phyloP scores from a whole-genome alignment of 2,888 invertebrate genomes.

The Halictus ligatus region DNA sequence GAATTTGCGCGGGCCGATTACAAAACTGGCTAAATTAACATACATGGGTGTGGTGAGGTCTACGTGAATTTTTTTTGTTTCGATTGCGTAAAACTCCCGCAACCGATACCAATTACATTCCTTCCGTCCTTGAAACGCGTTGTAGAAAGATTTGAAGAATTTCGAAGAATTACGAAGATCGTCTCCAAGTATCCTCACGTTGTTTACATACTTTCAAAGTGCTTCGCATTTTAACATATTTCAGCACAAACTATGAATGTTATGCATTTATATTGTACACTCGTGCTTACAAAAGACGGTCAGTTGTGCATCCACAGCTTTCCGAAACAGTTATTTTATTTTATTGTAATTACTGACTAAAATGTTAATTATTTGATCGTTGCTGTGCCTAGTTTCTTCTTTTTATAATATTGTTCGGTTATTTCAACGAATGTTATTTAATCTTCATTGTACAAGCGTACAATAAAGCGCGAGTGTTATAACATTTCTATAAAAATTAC shows the following conservation, averaged over 20 bases:
- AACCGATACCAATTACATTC: not conserved
- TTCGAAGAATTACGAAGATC: not conserved
- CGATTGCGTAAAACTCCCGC: not conserved
- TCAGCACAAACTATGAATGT: not conserved
- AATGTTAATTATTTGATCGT: not conserved
- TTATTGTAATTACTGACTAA: not conserved
- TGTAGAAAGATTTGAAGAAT: not conserved
- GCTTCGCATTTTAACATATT: not conserved
- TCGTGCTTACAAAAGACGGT: too few species aligned
- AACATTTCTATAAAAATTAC: too few species aligned
- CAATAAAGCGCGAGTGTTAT: not conserved
- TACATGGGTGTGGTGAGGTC: constrained; percentile 81
- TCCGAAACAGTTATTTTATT: not conserved
- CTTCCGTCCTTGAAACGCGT: not conserved
- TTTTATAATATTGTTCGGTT: not conserved
- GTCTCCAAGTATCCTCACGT: not conserved
- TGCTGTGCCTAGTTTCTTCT: not conserved
- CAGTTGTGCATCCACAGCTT: too few species aligned
- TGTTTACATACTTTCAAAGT: not conserved
- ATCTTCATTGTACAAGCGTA: not conserved
- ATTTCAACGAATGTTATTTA: not conserved
- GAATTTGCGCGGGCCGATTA: constrained; percentile 80
- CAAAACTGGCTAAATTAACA: constrained; percentile 79
- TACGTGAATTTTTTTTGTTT: not conserved
- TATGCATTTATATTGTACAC: not conserved